A percentile compares a stretch with the other conserved stretches of the same genome.
Conservation (phyloP, 2,888 invertebrate genomes). For the Melipona beecheii region DNA sequence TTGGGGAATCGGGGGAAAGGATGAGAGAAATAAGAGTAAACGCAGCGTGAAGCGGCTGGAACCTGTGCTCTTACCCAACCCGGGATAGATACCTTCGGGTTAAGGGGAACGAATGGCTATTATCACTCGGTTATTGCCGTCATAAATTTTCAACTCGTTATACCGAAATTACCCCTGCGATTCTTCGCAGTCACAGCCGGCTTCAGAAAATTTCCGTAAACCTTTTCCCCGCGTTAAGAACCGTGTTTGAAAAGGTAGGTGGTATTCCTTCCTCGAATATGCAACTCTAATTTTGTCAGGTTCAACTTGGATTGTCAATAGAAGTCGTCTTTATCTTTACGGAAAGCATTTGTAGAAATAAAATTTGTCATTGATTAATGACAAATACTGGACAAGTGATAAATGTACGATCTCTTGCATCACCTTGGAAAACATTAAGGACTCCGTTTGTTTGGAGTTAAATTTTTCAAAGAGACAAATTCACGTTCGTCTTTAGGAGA, state of each 20-base stretch:
- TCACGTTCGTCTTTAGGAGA: too few relatives aligned
- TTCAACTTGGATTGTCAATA: not conserved
- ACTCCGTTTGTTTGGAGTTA: too few relatives aligned
- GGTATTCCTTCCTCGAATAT: constrained; percentile 21
- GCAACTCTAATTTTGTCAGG: not conserved
- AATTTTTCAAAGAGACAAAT: too few relatives aligned
- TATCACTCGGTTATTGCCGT: constrained; percentile 82
- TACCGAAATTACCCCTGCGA: constrained; percentile 65
- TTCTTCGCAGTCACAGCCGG: constrained; percentile 40
- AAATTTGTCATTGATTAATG: too few relatives aligned
- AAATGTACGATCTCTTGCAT: too few relatives aligned
- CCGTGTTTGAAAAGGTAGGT: constrained; percentile 38
- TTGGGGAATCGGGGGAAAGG: constrained; percentile 37
- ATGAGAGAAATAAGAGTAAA: constrained; percentile 76
- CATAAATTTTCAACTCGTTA: constrained; percentile 80
- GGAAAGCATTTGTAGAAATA: not conserved
- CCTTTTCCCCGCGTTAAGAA: constrained; percentile 15
- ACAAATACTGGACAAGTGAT: too few relatives aligned
- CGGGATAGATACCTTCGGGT: constrained; percentile 71
- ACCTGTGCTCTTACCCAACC: constrained; percentile 77
- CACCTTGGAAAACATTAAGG: too few relatives aligned
- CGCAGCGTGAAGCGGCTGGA: constrained; percentile 71
- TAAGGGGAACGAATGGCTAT: constrained; percentile 77
- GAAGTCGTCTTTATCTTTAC: not conserved
- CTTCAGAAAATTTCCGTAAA: constrained; percentile 26